Base-by-base conservation (phyloP, 2,113 vertebrate genomes). In the Prionailurus bengalensis region DNA sequence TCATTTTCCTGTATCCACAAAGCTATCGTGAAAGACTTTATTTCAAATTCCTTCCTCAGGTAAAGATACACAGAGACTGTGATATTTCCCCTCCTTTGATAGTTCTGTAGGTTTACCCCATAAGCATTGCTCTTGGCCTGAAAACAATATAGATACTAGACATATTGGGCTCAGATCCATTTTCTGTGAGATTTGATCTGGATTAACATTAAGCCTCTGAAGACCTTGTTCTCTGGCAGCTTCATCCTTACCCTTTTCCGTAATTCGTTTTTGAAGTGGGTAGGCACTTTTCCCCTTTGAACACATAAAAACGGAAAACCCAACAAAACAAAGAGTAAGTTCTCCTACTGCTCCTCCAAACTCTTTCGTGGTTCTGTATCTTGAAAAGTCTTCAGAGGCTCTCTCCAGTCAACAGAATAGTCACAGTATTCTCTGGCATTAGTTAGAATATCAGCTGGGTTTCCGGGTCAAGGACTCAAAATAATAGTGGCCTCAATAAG, bases 51-150 rank as follows among this genome's bases (percentile, higher is more conserved):
- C 31, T 91, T 27, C 0, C 7, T 94, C 76, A 88, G 53, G 36
- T 81, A 51, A 85, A 80, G 51, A 14, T 51, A 74, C 27, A 65
- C 12, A 33, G 31, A 80, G 3, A 45, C 71, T 55, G 4, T 70
- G 29, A 70, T 48, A 71, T 78, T 58, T 89, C 58, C 58, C 31
- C 10, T 94, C 70, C 66, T 93, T 78, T 76, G 39, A 85, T 29
- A 70, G 31, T 84, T 87, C 82, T 80, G 0, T 74, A 68, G 19
- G 4, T 81, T 95, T 71, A 81, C 21, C 27, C 21, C 74, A 25
- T 21, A 89, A 89, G 39, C 51, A 89, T 42, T 65, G 31, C 25
- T 96, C 78, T 92, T 96, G n/a, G 31, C 51, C 71, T 96, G 55
- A 85, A 95, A 80, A 94, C 36, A 63, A 33, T 36, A 45, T 7